Evolutionary conservation across 1,140 invertebrate species (phyloP).

Genomic region (Plectrocnemia conspersa): DNA sequence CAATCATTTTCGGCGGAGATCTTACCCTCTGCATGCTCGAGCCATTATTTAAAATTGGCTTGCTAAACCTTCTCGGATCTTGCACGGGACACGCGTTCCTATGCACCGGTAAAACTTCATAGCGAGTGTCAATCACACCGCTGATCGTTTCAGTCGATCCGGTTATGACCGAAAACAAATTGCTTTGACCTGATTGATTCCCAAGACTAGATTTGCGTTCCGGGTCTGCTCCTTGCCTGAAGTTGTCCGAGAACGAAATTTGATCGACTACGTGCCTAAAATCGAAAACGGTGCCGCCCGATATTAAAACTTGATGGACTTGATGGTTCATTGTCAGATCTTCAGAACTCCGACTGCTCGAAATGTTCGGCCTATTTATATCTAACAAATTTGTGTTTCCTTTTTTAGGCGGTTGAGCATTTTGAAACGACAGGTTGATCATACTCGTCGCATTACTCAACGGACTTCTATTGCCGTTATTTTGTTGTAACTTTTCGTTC

Average conservation of each 20-base stretch:
- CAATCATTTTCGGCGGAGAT: not conserved
- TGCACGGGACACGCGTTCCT: constrained; percentile 23
- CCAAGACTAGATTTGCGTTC: constrained; percentile 24
- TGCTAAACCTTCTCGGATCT: constrained; percentile 32
- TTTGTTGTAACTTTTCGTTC: constrained; percentile 28
- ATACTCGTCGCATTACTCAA: constrained; percentile 32
- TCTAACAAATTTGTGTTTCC: constrained; percentile 22
- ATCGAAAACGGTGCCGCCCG: constrained; percentile 33
- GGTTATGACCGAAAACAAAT: constrained; percentile 49
- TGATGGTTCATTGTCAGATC: constrained; percentile 32
- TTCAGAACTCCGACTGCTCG: constrained; percentile 33
- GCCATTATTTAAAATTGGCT: constrained; percentile 14
- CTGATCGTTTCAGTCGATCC: constrained; percentile 63
- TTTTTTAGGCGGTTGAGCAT: constrained; percentile 14
- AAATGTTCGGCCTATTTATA: constrained; percentile 25
- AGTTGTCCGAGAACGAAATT: constrained; percentile 6
- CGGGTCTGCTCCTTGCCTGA: not conserved
- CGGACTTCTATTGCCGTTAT: constrained; percentile 29
- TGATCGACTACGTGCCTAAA: constrained; percentile 28
- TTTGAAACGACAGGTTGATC: constrained; percentile 32
- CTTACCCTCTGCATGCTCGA: constrained; percentile 1
- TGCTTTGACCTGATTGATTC: constrained; percentile 20
- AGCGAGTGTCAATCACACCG: constrained; percentile 59
- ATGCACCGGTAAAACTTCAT: constrained; percentile 40
- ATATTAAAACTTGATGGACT: constrained; percentile 24